Base-by-base conservation (phyloP, 35 echinoderm and acorn worm species). In the Lytechinus pictus region DNA sequence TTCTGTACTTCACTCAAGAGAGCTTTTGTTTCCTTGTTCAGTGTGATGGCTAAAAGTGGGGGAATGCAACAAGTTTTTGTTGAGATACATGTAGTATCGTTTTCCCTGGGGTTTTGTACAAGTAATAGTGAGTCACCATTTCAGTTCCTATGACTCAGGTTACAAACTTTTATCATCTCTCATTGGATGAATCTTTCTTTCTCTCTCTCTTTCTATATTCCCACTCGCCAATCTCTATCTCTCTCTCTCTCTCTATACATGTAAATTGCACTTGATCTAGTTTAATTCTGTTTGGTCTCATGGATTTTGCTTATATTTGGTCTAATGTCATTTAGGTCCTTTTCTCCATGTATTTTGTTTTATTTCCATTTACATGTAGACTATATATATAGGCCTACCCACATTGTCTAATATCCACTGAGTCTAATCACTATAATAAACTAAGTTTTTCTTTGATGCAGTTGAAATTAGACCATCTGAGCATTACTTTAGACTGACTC, bases 121-220 rank as follows among this genome's bases (percentile, higher is more conserved):
- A 54, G 88, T 33, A 90, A 79, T 28, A 13, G 88, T 90, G 88
- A 90, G 29, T 90, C 88, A 90, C 16, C 28, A 90, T 44, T 90
- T 21, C 28, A 90, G 88, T 90, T 90, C 88, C 88, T 90, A 90
- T 90, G 88, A 90, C 88, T 90, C 88, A 90, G 52, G 28, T 52
- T 54, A 90, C 88, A 44, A 90, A 90, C 88, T 90, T 90, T 90
- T 44, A 54, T 44, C 28, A 90, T 54, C 52, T 90, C 52, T 52
- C 29, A 90, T 90, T 90, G 88, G 88, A 44, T 90, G 88, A 52
- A 54, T 90, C 88, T 90, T 21, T 90, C 88, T 90, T 2, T 89
- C 87, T 53, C 87, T 53, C 87, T 89, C 87, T 89, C 61, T 71
- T 21, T 71, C 61, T 71, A 44, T 1, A 44, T 12, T 71, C 61